Evolutionary conservation across 2,888 invertebrate species (phyloP).

Genomic region (Onchidella celtica): DNA sequence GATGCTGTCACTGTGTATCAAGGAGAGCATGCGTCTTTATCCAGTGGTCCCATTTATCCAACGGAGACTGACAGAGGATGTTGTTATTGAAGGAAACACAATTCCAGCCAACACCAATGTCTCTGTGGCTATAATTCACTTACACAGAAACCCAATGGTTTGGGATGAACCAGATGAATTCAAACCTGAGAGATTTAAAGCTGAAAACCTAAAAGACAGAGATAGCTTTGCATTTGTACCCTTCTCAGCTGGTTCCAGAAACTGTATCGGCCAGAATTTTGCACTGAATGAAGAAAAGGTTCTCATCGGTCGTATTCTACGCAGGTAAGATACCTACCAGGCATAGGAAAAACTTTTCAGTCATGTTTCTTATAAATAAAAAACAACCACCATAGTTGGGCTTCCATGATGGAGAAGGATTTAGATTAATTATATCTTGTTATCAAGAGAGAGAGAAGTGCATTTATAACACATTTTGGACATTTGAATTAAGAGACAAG

Average conservation of each 20-base stretch:
- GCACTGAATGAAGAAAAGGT: slow-evolving; percentile 52
- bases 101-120: slow-evolving; percentile 61
- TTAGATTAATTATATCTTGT: no score
- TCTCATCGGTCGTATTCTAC: slow-evolving; percentile 35
- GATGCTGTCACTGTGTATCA: slow-evolving; percentile 68
- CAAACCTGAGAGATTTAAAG: slow-evolving; percentile 66
- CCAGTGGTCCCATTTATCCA: slow-evolving; percentile 65
- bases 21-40: slow-evolving; percentile 69
- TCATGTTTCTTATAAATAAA: no score
- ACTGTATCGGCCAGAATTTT: slow-evolving; percentile 53
- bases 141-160: slow-evolving; percentile 69
- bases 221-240: slow-evolving; percentile 68
- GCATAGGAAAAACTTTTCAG: no score
- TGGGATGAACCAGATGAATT: slow-evolving; percentile 66
- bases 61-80: slow-evolving; percentile 56
- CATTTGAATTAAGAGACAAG: not conserved
- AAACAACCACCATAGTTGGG: no score
- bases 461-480: not conserved
- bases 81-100: slow-evolving; percentile 62
- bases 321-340: slow-evolving; percentile 40
- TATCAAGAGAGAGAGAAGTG: not conserved
- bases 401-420: no score
- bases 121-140: slow-evolving; percentile 55
- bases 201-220: slow-evolving; percentile 60
- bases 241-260: slow-evolving; percentile 66